Evolutionary conservation across 2,797 vertebrate genomes (phyloP), one percentile per base, ranked within the genome.

Genomic region (Amblyopsis hoosieri): DNA sequence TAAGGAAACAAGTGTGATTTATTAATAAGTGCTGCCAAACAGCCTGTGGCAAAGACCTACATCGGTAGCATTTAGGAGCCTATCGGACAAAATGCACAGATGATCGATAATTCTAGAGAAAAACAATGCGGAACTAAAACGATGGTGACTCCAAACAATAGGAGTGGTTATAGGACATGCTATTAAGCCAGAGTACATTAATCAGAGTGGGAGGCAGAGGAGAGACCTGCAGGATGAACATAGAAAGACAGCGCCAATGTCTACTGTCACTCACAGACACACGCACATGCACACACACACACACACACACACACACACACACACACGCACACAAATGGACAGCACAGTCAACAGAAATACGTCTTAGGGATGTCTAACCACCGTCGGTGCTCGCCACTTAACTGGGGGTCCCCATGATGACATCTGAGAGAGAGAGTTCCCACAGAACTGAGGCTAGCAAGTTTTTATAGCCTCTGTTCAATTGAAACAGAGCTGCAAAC

Each of bases 401-500:
- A 66, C 64, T 45, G 63, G 77, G 60, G 75, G 77, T 76, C 75
- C 37, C 53, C 62, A 53, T 50, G 3, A 17, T 3, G 53, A 69
- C 65, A 67, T 62, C 74, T 66, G 33, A 57, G 69, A 57, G 23
- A 10, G 46, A 10, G 7, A 64, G 65, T 75, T 77, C 75, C 78
- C 76, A 59, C 52, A 79, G 67, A 65, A 60, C 53, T 46, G 3
- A 78, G 72, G 77, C 63, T 53, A 14, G 37, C 54, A 60, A 50
- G 71, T 64, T 87, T 90, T 90, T 89, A 85, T 65, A 71, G 82
- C 69, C 50, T 13, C 71, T 4, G 74, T 67, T 56, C 74, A 86
- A 71, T 72, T 64, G 69, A 82, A 73, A 68, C 74, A 76, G 72
- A 74, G 78, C 74, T 63, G 75, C 79, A 74, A 87, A 81, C 52